phyloP scores from a whole-genome alignment of 2,113 vertebrate species.

The Bufo gargarizans region DNA sequence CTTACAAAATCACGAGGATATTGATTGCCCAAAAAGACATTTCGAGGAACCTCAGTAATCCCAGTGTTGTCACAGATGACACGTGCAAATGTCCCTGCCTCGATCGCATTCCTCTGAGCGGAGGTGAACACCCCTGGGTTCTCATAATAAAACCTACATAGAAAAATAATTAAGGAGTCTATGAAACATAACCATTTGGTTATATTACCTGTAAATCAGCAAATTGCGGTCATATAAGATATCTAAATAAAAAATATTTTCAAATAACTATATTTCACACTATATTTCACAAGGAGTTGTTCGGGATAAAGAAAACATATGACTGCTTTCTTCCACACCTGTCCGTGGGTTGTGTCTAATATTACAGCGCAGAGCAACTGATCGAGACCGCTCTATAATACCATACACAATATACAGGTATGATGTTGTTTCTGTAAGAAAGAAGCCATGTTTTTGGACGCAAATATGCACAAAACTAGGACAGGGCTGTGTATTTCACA shows the following conservation, averaged over 20 bases:
- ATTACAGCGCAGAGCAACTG: no score
- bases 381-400: no score
- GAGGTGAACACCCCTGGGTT: conserved; percentile 78
- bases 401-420: no score
- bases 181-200: no score
- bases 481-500: no score
- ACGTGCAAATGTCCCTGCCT: conserved; percentile 73
- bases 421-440: no score
- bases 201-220: not conserved
- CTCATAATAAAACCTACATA: conserved; percentile 86
- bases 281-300: not conserved
- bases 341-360: no score
- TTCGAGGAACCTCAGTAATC: conserved; percentile 73
- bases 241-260: not conserved
- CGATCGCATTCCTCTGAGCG: conserved; percentile 71
- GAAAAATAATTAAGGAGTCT: not conserved
- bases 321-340: not conserved
- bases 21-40: conserved; percentile 71
- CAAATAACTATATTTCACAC: no score
- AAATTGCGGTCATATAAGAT: not conserved
- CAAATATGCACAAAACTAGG: no score
- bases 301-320: not conserved
- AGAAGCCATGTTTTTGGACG: no score
- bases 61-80: conserved; percentile 87
- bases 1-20: conserved; percentile 64